These are phyloP conservation scores for Ceratina australensis DNA, from an alignment of 1,140 invertebrate species.

Conservation along the genomic window DNA sequence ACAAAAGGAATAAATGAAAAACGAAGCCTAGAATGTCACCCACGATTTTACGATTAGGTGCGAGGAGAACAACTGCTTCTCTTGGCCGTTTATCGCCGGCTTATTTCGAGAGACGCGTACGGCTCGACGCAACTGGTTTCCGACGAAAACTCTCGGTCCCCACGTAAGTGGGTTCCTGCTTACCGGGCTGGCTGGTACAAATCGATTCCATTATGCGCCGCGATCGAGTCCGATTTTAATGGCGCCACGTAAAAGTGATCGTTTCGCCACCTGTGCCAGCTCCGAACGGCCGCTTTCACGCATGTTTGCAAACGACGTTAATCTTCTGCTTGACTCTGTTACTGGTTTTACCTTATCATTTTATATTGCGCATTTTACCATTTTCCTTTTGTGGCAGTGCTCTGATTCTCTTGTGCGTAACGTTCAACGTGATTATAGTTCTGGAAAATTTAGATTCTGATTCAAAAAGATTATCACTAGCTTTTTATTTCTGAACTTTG, in stretches of 20 bases:
- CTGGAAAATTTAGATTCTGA: no score
- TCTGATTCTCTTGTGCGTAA: no score
- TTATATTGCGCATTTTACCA: slow-evolving; percentile 38
- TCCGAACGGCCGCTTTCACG: slow-evolving; percentile 54
- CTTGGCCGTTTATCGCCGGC: background rate
- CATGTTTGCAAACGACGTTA: slow-evolving; percentile 48
- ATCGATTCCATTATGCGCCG: slow-evolving; percentile 53
- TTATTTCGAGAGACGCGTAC: slow-evolving; percentile 7
- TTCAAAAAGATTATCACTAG: no score
- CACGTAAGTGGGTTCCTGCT: slow-evolving; percentile 38
- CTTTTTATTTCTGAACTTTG: no score
- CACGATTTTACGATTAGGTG: slow-evolving; percentile 3
- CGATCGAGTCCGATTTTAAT: slow-evolving; percentile 60
- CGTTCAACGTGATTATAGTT: no score
- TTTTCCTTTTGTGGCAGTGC: no score
- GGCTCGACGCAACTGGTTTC: background rate
- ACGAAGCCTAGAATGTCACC: background rate
- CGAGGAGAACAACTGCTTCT: background rate
- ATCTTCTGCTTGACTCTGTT: slow-evolving; percentile 35
- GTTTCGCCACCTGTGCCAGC: slow-evolving; percentile 56
- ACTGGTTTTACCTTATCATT: slow-evolving; percentile 38
- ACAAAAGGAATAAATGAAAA: no score
- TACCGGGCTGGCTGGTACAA: slow-evolving; percentile 27
- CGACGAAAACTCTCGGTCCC: slow-evolving; percentile 16
- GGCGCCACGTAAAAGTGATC: slow-evolving; percentile 54